Conservation (phyloP, 2,888 invertebrate species). For the Balanococcus diminutus region DNA sequence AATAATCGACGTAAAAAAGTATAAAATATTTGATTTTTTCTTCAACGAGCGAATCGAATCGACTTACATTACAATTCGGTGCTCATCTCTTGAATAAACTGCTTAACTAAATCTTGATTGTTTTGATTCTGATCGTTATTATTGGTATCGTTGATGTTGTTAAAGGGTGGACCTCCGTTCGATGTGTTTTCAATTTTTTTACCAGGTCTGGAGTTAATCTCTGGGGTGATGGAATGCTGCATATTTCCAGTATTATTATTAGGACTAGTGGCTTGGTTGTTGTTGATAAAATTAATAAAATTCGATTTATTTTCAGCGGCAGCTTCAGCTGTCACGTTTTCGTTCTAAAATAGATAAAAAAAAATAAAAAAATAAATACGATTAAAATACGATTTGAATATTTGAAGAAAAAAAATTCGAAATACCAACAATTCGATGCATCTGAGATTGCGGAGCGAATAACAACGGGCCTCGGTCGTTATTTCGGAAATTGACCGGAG, state of each 20-base stretch:
- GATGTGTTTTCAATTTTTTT: background rate
- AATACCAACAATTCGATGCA: constrained; percentile 33
- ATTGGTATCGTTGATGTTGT: constrained; percentile 23
- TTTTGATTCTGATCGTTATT: constrained; percentile 21
- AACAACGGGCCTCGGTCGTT: constrained; percentile 31
- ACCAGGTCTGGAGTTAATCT: background rate
- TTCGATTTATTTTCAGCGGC: constrained; percentile 37
- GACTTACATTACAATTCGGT: constrained; percentile 37
- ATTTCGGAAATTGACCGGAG: constrained; percentile 4
- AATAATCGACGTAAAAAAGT: constrained; percentile 14
- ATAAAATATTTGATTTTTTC: background rate
- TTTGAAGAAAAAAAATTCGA: background rate
- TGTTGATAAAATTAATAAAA: constrained; percentile 44
- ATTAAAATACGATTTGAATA: background rate
- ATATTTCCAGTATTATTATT: background rate
- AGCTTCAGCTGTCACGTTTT: constrained; percentile 45
- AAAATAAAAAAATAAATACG: background rate
- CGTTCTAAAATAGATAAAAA: constrained; percentile 31
- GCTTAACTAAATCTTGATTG: constrained; percentile 15
- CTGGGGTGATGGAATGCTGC: background rate
- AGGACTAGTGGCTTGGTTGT: constrained; percentile 12
- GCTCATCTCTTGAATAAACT: constrained; percentile 49
- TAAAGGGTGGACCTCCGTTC: background rate
- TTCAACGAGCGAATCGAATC: too few species aligned
- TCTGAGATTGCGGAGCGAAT: constrained; percentile 45